phyloP scores from a whole-genome alignment of 1,140 invertebrate genomes.

The Trichogramma pretiosum region DNA sequence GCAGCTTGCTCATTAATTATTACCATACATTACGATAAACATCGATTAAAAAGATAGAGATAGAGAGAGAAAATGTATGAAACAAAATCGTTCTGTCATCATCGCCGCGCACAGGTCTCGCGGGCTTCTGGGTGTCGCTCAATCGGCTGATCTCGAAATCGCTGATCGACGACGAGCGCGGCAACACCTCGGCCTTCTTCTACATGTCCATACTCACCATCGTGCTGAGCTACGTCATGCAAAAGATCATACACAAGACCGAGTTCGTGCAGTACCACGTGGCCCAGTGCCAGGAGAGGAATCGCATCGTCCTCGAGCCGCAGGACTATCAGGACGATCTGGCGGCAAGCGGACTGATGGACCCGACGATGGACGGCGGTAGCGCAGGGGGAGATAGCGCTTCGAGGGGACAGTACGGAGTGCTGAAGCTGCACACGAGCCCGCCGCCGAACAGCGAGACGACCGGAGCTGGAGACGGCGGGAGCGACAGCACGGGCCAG shows the following conservation, averaged over 20 bases:
- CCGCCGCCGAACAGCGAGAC: no score
- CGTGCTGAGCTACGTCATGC: conserved; percentile 63
- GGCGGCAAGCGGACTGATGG: no score
- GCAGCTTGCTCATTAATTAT: no score
- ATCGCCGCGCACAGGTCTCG: no score
- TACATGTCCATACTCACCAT: conserved; percentile 66
- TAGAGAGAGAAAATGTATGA: no score
- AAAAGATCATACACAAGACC: conserved; percentile 65
- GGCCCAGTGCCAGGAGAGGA: conserved; percentile 60
- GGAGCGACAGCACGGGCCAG: no score
- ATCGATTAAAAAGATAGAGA: no score
- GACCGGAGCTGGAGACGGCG: no score
- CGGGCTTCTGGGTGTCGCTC: conserved; percentile 74
- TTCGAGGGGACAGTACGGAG: conserved; percentile 49
- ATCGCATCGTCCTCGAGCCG: conserved; percentile 64
- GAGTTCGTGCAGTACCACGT: conserved; percentile 80
- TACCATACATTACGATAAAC: no score
- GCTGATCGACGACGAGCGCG: conserved; percentile 58
- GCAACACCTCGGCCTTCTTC: conserved; percentile 82
- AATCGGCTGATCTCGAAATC: conserved; percentile 77
- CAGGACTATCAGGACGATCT: conserved; percentile 71
- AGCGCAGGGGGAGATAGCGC: conserved; percentile 40
- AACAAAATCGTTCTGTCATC: no score
- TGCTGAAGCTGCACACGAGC: conserved; percentile 51
- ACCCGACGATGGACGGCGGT: no score